Base-by-base conservation (phyloP, 2,113 vertebrate genomes). In the Hippocampus mohnikei region DNA sequence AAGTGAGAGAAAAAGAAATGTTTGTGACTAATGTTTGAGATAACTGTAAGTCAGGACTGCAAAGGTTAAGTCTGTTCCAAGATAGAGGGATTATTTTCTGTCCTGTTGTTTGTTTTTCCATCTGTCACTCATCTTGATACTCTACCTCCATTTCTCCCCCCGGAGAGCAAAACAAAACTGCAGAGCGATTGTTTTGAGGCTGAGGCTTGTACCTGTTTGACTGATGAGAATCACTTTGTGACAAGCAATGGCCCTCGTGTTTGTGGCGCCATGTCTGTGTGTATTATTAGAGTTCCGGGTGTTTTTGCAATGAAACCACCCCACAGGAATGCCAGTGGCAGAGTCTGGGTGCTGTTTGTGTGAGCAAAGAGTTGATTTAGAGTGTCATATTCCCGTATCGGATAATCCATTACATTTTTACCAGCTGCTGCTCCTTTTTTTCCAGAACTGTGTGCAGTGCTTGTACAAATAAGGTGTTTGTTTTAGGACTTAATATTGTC, bases 401-500 rank as follows among this genome's bases (percentile, higher is more conserved):
- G 23, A 72, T 79, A 79, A 84, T 84, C 81, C 68, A 76, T 86
- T 77, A 37, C 76, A 80, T 66, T 73, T 87, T 83, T 84, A 72
- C 73, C 46, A 41, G 73, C 61, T 20, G 33, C 66, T 41, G 67
- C 63, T 69, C 53, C 50, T 84, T 21, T 37, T 37, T 7, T 7
- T 6, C 18, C 1, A 50, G 46, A 50, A 50, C 6, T 50, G 46
- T 18, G 46, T 50, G 46, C 46, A 20, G 16, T 50, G 46, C 5
- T 50, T 50, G 46, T 50, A 50, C 46, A 50, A 50, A 50, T 50
- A 50, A 20, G 42, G 13, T 13, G 42, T 55, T n/a, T 55, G 52
- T 58, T 58, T 9, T 55, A 55, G 52, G n/a, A 55, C 21, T 55
- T 55, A 8, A 55, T 13, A 58, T 58, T 27, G 23, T 27, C 6